Base-by-base conservation (phyloP, 2,797 vertebrate genomes). In the Urosaurus nigricauda region DNA sequence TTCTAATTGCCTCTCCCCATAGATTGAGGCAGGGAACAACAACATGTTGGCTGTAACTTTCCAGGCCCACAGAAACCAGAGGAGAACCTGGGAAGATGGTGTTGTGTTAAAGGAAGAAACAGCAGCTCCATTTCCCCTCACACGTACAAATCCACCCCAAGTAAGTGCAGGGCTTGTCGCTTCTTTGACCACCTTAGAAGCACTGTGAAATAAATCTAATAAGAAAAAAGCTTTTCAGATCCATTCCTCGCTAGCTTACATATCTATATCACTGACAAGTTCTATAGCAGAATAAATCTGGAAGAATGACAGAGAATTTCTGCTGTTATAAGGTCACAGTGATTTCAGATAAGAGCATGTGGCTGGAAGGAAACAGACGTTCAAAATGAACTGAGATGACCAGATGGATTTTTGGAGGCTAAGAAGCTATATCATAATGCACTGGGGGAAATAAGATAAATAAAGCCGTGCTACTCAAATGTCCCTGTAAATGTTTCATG, bases 341-440 rank as follows among this genome's bases (percentile, higher is more conserved):
- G 12, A 60, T 88, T 95, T 87, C 77, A 84, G 74, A 92, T 37
- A 89, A 32, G 14, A 29, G 0, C 1, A 1, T 0, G 8, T 51
- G 79, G 65, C 47, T 89, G 84, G 3, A 2, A 88, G 63, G 40
- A 91, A 40, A 7, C 68, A 83, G 35, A 6, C 90, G 37, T 83
- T 91, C 86, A 93, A 63, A 90, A 90, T 17, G 13, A 88, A 88
- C 16, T 88, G 51, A 56, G 79, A 43, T 47, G 12, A 86, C 0
- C 12, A 47, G 87, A 60, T 40, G 35, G 86, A 32, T 70, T 89
- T 0, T 17, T 74, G 37, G 84, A 90, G 53, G 17, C 37, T 9
- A 81, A 85, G 32, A 82, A 86, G 85, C 4, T 85, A 70, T 79
- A 88, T 92, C 85, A 86, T 60, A 91, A 87, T 89, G 16, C 63